These are phyloP conservation scores for Botrylloides violaceus DNA, from an alignment of 23 tunicate genomes.

Conservation along the genomic window DNA sequence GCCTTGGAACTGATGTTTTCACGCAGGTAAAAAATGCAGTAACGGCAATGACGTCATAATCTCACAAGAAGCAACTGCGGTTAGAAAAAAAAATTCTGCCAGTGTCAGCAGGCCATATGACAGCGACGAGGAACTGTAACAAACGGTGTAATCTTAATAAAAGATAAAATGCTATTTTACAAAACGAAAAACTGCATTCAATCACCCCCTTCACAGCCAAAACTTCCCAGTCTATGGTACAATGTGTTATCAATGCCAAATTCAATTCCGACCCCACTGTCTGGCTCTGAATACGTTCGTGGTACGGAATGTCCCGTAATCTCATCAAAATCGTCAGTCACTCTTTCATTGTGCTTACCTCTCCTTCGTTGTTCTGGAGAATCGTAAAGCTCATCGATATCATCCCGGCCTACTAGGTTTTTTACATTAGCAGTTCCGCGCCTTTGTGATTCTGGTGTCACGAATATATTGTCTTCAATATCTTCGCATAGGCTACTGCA, in stretches of 20 bases:
- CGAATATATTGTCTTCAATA: conserved; percentile 18
- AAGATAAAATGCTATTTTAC: not conserved
- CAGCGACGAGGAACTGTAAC: not conserved
- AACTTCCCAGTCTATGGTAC: conserved; percentile 59
- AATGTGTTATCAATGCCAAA: conserved; percentile 61
- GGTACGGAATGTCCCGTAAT: conserved; percentile 5
- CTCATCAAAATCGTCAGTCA: conserved; percentile 1
- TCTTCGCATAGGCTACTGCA: not conserved
- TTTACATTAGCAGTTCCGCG: conserved; percentile 21
- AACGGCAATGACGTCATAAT: not conserved
- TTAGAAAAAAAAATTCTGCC: not conserved
- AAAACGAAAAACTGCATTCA: not conserved
- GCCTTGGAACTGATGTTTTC: too few relatives aligned
- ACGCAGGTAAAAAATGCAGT: too few relatives aligned
- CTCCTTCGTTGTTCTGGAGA: not conserved
- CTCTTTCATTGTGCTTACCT: not conserved
- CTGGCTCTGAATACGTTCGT: conserved; percentile 84
- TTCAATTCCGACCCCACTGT: conserved; percentile 86
- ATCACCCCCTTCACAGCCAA: conserved; percentile 16
- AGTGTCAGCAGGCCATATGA: too few relatives aligned
- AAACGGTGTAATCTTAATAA: not conserved
- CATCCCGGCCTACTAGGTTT: not conserved
- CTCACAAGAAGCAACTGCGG: not conserved
- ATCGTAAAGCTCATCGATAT: not conserved
- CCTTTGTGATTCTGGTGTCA: conserved; percentile 23